Evolutionary conservation across 2,888 invertebrate genomes (phyloP).

Genomic region (Anagyrus pseudococci): DNA sequence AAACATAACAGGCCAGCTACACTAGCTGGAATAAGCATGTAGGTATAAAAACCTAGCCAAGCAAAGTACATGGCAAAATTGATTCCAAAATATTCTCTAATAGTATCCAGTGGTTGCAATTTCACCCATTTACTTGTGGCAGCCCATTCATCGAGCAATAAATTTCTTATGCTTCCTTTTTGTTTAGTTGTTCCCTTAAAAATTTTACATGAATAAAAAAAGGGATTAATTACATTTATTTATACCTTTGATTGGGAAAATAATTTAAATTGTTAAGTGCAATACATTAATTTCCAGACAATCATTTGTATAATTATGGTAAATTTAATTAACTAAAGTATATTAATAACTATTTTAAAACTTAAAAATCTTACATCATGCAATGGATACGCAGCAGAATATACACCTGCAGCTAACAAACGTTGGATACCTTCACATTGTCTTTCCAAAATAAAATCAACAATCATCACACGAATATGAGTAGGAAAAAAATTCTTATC

Average conservation of each 20-base stretch:
- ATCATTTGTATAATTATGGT: background rate
- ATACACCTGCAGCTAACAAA: constrained; percentile 70
- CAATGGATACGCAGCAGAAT: constrained; percentile 76
- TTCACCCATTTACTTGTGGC: constrained; percentile 73
- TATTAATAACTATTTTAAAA: constrained; percentile 9
- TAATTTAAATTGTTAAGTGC: background rate
- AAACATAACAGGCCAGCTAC: constrained; percentile 73
- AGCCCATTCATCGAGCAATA: constrained; percentile 76
- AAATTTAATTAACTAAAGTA: background rate
- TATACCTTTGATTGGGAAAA: background rate
- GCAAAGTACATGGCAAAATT: constrained; percentile 83
- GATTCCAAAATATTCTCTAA: constrained; percentile 80
- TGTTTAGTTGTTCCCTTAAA: constrained; percentile 66
- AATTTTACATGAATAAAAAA: constrained; percentile 38
- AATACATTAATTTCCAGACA: background rate
- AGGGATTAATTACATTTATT: background rate
- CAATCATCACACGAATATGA: constrained; percentile 71
- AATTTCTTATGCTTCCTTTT: constrained; percentile 63
- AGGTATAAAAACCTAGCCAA: constrained; percentile 86
- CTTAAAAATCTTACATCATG: constrained; percentile 71
- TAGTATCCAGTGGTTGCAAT: constrained; percentile 77
- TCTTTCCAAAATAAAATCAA: constrained; percentile 78
- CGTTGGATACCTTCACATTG: constrained; percentile 75
- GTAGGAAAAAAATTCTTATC: constrained; percentile 74
- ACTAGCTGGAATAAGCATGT: constrained; percentile 79